Base-by-base conservation (phyloP, 2,888 invertebrate species). In the Cepaea hortensis region DNA sequence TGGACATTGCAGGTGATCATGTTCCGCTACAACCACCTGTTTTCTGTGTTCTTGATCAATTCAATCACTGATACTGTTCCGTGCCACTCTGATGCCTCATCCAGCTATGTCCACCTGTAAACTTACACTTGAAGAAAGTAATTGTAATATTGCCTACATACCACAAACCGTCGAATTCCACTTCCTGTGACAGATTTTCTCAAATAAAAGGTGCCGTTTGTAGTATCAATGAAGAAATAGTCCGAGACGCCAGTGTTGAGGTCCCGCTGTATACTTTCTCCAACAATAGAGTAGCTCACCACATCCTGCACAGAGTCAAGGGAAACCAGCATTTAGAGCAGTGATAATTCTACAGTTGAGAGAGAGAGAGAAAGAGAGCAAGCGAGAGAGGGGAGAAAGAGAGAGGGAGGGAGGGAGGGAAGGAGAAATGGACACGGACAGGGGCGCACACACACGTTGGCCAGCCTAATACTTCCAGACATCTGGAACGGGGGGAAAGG, bases 181-280 rank as follows among this genome's bases (percentile, higher is more conserved):
- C 87, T 87, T 46, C 88, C 88, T 13, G 70, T 81, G 18, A 90
- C 81, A 18, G 85, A 81, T 35, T 84, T 73, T 55, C 73, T 85
- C 15, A 92, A 87, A 4, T 23, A 75, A 23, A 92, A 88, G 1
- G 80, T 50, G 55, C 92, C 92, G 48, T 90, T 90, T 4, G 75
- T 85, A 15, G 88, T 81, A 72, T 91, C 90, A 61, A 92, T 91
- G 80, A 88, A 81, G 88, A 92, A 92, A 84, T 91, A 90, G 3
- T 79, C 76, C 9, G 89, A 77, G 3, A 89, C 87, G 20, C 88
- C 89, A 55, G 85, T 50, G 65, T 62, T 88, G 18, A 89, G 75
- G 65, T 85, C 87, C 23, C 88, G 79, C 72, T 87, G 85, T 23
- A 70, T 70, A 11, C 72, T 75, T 48, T 89, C 89, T 68, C 70